phyloP scores from a whole-genome alignment of 2,888 invertebrate genomes.

The Drosophila meridiana region DNA sequence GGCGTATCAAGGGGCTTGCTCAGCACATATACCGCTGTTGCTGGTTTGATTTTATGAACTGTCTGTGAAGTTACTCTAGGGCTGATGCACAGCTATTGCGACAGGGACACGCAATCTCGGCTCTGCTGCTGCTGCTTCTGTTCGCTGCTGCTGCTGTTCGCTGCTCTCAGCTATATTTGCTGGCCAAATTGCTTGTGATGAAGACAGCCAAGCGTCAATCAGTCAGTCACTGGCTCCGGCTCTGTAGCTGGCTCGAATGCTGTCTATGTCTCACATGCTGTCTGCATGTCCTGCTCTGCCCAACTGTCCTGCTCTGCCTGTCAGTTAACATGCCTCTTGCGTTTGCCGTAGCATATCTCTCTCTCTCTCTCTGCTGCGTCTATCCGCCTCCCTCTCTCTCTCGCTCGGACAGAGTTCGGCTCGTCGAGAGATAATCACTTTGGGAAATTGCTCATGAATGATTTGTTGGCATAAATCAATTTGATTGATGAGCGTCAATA shows the following conservation, averaged over 20 bases:
- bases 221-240: slow-evolving; percentile 61
- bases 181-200: slow-evolving; percentile 79
- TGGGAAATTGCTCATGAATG: slow-evolving; percentile 82
- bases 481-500: slow-evolving; percentile 80
- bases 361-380: background rate
- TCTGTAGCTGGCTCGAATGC: slow-evolving; percentile 17
- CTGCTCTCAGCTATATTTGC: slow-evolving; percentile 56
- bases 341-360: slow-evolving; percentile 51
- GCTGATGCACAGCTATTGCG: slow-evolving; percentile 47
- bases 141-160: slow-evolving; percentile 11
- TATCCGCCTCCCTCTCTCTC: background rate
- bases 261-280: slow-evolving; percentile 47
- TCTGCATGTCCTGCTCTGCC: slow-evolving; percentile 38
- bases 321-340: slow-evolving; percentile 76
- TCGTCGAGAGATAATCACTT: slow-evolving; percentile 80
- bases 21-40: slow-evolving; percentile 31
- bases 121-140: slow-evolving; percentile 24
- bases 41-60: slow-evolving; percentile 76
- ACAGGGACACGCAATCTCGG: slow-evolving; percentile 68
- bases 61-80: slow-evolving; percentile 65
- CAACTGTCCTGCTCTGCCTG: slow-evolving; percentile 64
- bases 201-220: slow-evolving; percentile 80
- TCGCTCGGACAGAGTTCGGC: slow-evolving; percentile 36
- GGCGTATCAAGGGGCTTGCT: slow-evolving; percentile 50
- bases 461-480: slow-evolving; percentile 82